These are phyloP conservation scores for Sylvicola fuscatus DNA, from an alignment of 2,888 invertebrate species.

Conservation along the genomic window DNA sequence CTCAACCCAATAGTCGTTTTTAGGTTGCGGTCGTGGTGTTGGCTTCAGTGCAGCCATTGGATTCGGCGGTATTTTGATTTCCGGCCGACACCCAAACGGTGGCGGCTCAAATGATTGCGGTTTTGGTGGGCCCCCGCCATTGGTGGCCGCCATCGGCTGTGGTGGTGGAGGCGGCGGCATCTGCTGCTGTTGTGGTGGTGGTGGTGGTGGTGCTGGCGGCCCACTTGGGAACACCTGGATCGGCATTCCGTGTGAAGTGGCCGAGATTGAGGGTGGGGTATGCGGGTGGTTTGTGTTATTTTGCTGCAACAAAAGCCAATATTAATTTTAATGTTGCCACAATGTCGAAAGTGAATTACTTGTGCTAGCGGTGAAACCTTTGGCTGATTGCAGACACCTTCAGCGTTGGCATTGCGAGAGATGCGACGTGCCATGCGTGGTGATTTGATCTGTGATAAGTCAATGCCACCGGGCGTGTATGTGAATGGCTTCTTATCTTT, in stretches of 20 bases:
- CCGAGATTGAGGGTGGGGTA: constrained; percentile 36
- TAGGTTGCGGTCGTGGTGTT: constrained; percentile 45
- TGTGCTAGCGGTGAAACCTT: constrained; percentile 30
- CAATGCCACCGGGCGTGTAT: constrained; percentile 86
- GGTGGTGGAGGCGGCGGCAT: constrained; percentile 10
- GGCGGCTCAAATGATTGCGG: constrained; percentile 29
- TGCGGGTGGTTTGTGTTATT: constrained; percentile 21
- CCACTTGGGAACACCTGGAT: constrained; percentile 38
- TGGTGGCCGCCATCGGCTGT: constrained; percentile 5
- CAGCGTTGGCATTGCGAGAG: constrained; percentile 45
- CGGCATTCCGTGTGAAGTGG: constrained; percentile 39
- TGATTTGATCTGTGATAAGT: constrained; percentile 73
- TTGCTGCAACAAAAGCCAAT: constrained; percentile 8
- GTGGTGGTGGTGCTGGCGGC: constrained; percentile 21
- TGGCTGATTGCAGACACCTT: constrained; percentile 39
- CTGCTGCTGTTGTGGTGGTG: constrained; percentile 7
- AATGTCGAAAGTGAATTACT: no score
- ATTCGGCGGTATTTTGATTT: constrained; percentile 53
- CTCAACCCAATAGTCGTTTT: constrained; percentile 37
- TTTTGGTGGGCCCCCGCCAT: constrained; percentile 13
- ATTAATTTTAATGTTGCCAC: constrained; percentile 13
- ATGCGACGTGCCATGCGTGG: constrained; percentile 70
- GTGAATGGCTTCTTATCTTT: constrained; percentile 94
- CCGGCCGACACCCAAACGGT: constrained; percentile 39
- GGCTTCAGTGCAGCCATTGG: constrained; percentile 47